Evolutionary conservation across 2,888 invertebrate species (phyloP), one percentile per base, ranked within the genome.

Genomic region (Hirtodrosophila trivittata): DNA sequence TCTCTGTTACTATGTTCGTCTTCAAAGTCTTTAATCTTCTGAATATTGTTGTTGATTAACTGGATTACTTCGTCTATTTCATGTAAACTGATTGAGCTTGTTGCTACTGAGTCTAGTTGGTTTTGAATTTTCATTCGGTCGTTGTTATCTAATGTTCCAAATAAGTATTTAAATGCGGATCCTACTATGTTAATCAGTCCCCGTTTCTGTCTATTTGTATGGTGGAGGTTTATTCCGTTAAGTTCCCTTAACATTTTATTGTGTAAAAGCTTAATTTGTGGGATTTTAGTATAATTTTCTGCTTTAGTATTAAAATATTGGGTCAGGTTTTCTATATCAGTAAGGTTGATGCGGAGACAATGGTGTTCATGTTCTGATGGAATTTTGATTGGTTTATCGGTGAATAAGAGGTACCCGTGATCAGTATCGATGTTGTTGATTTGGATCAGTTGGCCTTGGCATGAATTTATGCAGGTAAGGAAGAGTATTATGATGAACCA

Each of bases 361-460:
- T 41, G 41, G 21, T 41, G 41, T 41, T 41, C 41, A 12, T 41
- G 21, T 41, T 41, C 25, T n/a, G 41, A 41, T 25, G 41, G 41
- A 12, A 41, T 41, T 41, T 41, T 18, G 21, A 41, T 41, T 26
- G 38, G 38, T 38, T 38, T 38, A 16, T 6, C 38, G 18, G 38
- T 7, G n/a, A 38, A 38, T 38, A 38, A 10, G 26, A 41, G 41
- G 41, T 41, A 41, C 21, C 41, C 41, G n/a, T 41, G 41, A 26
- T 41, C 8, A 10, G 25, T 41, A 41, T 41, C 41, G 10, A 35
- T 46, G 21, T 46, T 46, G n/a, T 35, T 46, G 3, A 46, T 46
- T 18, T 46, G 46, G 18, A 46, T 46, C 21, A 33, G 39, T 10
- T 39, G 39, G 18, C 21, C 18, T 21, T 21, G 25, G 7, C 25